Evolutionary conservation across 2,888 invertebrate genomes (phyloP).

Genomic region (Crepidodera aurea): DNA sequence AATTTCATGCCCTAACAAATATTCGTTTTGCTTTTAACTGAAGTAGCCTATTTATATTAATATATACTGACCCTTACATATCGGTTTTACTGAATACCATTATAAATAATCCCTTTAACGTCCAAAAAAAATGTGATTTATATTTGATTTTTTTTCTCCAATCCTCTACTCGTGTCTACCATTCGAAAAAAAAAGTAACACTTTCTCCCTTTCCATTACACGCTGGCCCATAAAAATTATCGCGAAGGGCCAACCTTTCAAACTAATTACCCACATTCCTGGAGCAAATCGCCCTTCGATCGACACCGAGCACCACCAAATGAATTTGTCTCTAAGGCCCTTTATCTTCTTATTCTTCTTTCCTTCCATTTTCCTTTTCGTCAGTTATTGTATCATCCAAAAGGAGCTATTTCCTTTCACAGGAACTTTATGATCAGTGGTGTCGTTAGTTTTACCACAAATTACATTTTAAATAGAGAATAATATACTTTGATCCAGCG

Average conservation of each 20-base stretch:
- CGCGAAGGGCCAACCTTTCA: slow-evolving; percentile 23
- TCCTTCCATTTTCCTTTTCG: slow-evolving; percentile 16
- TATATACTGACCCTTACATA: too few species aligned
- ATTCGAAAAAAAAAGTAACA: neutral
- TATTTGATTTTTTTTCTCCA: too few species aligned
- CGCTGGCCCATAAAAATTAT: slow-evolving; percentile 19
- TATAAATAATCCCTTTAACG: too few species aligned
- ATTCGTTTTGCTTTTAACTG: too few species aligned
- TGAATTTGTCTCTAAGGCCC: slow-evolving; percentile 22
- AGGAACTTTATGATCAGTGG: neutral
- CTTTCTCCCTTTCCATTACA: slow-evolving; percentile 1
- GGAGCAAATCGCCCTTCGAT: slow-evolving; percentile 23
- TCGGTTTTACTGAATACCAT: too few species aligned
- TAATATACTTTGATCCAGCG: too few species aligned
- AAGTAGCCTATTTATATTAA: too few species aligned
- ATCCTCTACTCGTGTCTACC: too few species aligned
- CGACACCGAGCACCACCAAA: slow-evolving; percentile 21
- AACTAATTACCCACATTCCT: slow-evolving; percentile 29
- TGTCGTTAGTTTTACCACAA: too few species aligned
- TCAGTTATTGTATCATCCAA: slow-evolving; percentile 32
- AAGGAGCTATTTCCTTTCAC: slow-evolving; percentile 33
- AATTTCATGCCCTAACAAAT: too few species aligned
- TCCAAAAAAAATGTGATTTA: too few species aligned
- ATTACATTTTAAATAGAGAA: too few species aligned
- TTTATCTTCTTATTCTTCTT: slow-evolving; percentile 24